These are phyloP conservation scores for Apis florea DNA, from an alignment of 1,140 invertebrate genomes.

Conservation along the genomic window DNA sequence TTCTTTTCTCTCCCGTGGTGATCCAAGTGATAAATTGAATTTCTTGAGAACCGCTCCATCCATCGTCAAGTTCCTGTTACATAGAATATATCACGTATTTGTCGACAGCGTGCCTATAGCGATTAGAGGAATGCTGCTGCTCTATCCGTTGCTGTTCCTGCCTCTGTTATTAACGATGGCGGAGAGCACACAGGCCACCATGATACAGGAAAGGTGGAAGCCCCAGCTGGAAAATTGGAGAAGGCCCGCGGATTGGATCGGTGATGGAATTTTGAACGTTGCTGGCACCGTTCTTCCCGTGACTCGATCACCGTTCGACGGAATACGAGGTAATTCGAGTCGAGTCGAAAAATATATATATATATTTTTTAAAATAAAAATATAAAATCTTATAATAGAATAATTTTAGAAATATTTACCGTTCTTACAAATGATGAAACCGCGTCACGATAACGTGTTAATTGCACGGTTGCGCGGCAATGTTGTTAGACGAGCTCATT, in stretches of 20 bases:
- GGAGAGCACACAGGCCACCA: conserved; percentile 31
- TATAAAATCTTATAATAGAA: too few relatives aligned
- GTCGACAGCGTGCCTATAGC: too few relatives aligned
- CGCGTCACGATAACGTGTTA: background rate
- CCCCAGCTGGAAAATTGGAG: background rate
- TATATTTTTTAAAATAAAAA: too few relatives aligned
- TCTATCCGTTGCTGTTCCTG: conserved; percentile 42
- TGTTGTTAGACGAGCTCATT: conserved; percentile 30
- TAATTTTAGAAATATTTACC: too few relatives aligned
- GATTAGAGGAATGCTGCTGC: conserved; percentile 34
- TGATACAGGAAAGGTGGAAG: conserved; percentile 15
- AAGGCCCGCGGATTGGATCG: conserved; percentile 48
- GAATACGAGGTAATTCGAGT: conserved; percentile 17
- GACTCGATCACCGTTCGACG: conserved; percentile 37
- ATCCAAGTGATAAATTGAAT: background rate
- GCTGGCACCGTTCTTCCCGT: conserved; percentile 59
- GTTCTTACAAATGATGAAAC: too few relatives aligned
- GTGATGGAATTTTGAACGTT: conserved; percentile 56
- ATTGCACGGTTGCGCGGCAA: conserved; percentile 9
- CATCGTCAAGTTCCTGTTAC: too few relatives aligned
- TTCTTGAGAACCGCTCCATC: too few relatives aligned
- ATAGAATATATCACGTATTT: too few relatives aligned
- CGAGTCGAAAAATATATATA: too few relatives aligned
- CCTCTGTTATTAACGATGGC: conserved; percentile 36
- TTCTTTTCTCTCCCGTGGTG: background rate